These are phyloP conservation scores for Ceratosolen solmsi DNA, from an alignment of 1,140 invertebrate species.

Conservation along the genomic window DNA sequence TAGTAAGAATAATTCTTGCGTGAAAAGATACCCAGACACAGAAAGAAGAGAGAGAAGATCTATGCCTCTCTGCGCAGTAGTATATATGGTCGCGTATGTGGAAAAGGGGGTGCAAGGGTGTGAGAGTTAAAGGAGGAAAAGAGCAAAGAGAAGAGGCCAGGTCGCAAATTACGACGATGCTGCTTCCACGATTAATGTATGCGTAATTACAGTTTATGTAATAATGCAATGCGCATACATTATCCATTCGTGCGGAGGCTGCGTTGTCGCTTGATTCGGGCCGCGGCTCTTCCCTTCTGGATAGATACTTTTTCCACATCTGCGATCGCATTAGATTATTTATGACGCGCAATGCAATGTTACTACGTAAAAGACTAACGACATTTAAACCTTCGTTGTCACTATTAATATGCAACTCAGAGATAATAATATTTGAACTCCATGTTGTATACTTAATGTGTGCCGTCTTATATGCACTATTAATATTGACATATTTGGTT, in stretches of 20 bases:
- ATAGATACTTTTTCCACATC: conserved; percentile 35
- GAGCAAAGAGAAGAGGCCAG: conserved; percentile 39
- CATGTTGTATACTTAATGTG: no score
- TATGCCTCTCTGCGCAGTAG: no score
- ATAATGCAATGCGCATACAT: conserved; percentile 55
- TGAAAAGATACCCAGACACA: conserved; percentile 47
- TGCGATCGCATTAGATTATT: conserved; percentile 37
- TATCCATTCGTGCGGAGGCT: conserved; percentile 52
- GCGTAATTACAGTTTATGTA: conserved; percentile 59
- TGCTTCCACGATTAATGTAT: conserved; percentile 43
- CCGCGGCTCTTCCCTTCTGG: neutral
- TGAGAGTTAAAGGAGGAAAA: conserved; percentile 39
- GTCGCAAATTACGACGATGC: conserved; percentile 45
- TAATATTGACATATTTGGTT: no score
- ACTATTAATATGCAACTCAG: neutral
- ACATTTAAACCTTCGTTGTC: conserved; percentile 1
- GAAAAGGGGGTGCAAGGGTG: neutral
- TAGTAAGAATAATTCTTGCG: conserved; percentile 43
- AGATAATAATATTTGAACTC: neutral
- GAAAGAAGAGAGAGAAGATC: conserved; percentile 14
- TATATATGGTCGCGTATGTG: no score
- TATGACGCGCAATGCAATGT: neutral
- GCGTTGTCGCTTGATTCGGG: conserved; percentile 44
- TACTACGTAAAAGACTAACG: neutral
- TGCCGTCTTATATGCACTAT: no score